Conservation (phyloP, 53 echinoderm and acorn worm species). For the Patiria pectinifera region DNA sequence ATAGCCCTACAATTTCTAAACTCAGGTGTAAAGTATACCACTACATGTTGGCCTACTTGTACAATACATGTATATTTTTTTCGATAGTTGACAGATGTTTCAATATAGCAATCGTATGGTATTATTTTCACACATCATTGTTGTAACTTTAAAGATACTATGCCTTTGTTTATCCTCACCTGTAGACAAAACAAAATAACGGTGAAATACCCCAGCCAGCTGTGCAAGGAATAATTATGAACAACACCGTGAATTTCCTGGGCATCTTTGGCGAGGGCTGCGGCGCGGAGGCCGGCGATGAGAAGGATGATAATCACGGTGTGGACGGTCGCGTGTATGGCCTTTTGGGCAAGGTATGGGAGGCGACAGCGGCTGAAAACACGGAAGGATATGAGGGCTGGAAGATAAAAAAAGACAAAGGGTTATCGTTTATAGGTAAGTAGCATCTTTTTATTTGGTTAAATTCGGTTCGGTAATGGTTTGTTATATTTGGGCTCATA, state of each 20-base stretch:
- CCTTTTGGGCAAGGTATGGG: constrained; percentile 75
- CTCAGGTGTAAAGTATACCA: no score
- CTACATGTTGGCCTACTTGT: no score
- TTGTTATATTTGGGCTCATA: no score
- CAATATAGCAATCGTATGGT: no score
- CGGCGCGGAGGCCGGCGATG: constrained; percentile 73
- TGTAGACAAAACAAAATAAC: constrained; percentile 74
- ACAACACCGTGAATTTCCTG: constrained; percentile 10
- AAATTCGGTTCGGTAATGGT: no score
- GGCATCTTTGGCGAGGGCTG: constrained; percentile 73
- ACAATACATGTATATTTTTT: no score
- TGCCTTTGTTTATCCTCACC: constrained; percentile 46
- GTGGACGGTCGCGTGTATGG: constrained; percentile 78
- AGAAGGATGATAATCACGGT: constrained; percentile 72
- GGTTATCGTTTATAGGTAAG: background rate
- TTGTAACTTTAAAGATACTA: background rate
- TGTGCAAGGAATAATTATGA: constrained; percentile 77
- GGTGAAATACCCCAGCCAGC: constrained; percentile 79
- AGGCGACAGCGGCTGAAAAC: constrained; percentile 66
- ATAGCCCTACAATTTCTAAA: no score
- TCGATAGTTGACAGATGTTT: no score
- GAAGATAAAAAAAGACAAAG: background rate
- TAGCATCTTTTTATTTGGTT: no score
- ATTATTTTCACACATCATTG: no score
- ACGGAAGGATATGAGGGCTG: constrained; percentile 81